Conservation (phyloP, 2,888 invertebrate genomes). For the Lycocerus yunnanus region DNA sequence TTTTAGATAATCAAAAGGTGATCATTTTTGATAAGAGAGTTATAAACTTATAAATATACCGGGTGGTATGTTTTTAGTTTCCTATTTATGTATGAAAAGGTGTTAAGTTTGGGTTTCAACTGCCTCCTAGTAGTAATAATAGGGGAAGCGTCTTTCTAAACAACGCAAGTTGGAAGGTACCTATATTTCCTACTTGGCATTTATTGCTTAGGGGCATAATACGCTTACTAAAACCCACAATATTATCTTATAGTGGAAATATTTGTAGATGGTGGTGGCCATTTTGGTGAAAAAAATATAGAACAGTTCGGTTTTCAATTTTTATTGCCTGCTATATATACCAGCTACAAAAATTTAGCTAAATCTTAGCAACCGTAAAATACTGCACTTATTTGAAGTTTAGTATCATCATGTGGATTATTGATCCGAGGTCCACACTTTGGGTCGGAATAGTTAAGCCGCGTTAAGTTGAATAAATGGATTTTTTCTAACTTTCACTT, state of each 20-base stretch:
- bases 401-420: neutral
- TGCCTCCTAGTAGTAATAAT: neutral
- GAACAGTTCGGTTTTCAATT: neutral
- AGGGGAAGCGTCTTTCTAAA: neutral
- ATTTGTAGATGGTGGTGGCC: neutral
- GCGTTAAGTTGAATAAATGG: neutral
- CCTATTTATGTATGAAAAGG: neutral
- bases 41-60: neutral
- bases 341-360: neutral
- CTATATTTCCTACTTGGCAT: neutral
- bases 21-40: neutral
- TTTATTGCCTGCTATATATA: neutral
- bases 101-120: neutral
- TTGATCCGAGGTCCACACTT: neutral
- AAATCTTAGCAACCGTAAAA: neutral
- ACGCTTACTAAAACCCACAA: neutral
- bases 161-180: neutral
- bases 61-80: neutral
- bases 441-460: neutral
- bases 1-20: neutral
- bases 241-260: neutral
- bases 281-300: neutral
- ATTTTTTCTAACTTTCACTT: neutral
- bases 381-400: neutral
- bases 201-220: neutral